Evolutionary conservation across 2,797 vertebrate species (phyloP).

Genomic region (Atherinosoma microstoma): DNA sequence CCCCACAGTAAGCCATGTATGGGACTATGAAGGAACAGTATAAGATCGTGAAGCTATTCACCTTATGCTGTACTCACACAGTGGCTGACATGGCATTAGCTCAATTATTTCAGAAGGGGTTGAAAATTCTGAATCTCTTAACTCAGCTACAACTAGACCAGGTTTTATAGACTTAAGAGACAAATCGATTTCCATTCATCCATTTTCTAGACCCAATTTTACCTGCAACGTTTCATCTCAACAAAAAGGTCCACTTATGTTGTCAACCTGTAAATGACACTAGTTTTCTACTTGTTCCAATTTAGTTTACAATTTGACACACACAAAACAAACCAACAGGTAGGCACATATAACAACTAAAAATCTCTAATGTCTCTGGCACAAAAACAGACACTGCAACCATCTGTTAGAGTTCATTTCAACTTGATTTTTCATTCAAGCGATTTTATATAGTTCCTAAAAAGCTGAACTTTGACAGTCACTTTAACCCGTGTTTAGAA

Average conservation of each 20-base stretch:
- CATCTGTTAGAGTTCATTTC: too few relatives aligned
- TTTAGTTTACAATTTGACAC: not conserved
- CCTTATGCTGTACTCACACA: conserved; percentile 5
- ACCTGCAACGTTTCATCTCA: conserved; percentile 37
- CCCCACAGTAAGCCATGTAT: too few relatives aligned
- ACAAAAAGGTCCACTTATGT: conserved; percentile 27
- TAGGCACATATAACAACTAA: too few relatives aligned
- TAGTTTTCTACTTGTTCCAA: conserved; percentile 28
- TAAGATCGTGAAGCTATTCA: too few relatives aligned
- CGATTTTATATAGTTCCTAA: too few relatives aligned
- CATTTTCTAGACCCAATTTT: too few relatives aligned
- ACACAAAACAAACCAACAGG: too few relatives aligned
- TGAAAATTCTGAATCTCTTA: conserved; percentile 53
- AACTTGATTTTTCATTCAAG: too few relatives aligned
- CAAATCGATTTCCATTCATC: conserved; percentile 32
- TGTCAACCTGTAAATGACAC: too few relatives aligned
- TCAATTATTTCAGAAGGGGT: conserved; percentile 51
- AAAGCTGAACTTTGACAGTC: not conserved
- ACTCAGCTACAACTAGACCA: conserved; percentile 48
- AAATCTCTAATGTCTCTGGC: too few relatives aligned
- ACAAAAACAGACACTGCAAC: too few relatives aligned
- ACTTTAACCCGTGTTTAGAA: not conserved
- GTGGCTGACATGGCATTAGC: conserved; percentile 42
- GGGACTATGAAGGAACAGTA: too few relatives aligned
- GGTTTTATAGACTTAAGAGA: conserved; percentile 49